Evolutionary conservation across 2,113 vertebrate species (phyloP).

Genomic region (Solea senegalensis): DNA sequence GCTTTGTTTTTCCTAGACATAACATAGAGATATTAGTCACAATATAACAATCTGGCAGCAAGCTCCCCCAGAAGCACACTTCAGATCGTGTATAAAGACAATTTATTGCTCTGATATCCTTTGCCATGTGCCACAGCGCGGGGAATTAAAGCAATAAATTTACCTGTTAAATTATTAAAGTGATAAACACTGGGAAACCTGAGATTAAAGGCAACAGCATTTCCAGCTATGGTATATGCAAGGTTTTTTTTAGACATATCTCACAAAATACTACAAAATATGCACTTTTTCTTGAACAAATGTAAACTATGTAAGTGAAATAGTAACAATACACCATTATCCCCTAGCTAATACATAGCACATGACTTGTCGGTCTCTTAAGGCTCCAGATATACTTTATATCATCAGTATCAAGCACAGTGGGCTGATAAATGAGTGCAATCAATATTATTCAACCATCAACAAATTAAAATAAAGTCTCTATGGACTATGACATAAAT

Average conservation of each 20-base stretch:
- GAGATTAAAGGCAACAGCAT: slow-evolving; percentile 55
- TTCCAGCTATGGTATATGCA: slow-evolving; percentile 16
- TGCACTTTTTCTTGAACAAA: neutral
- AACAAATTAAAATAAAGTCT: slow-evolving; percentile 37
- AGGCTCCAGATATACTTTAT: slow-evolving; percentile 13
- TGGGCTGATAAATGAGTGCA: slow-evolving; percentile 46
- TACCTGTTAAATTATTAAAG: slow-evolving; percentile 76
- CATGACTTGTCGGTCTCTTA: neutral
- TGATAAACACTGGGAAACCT: slow-evolving; percentile 66
- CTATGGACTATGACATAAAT: slow-evolving; percentile 22
- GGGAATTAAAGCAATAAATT: slow-evolving; percentile 83
- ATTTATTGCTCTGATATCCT: slow-evolving; percentile 74
- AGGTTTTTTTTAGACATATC: neutral
- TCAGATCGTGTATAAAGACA: slow-evolving; percentile 74
- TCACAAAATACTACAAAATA: slow-evolving; percentile 16
- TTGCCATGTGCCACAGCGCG: slow-evolving; percentile 53
- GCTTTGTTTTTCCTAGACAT: slow-evolving; percentile 74
- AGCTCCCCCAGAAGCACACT: slow-evolving; percentile 69
- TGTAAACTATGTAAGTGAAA: slow-evolving; percentile 24
- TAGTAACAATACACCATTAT: slow-evolving; percentile 1
- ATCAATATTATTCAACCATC: slow-evolving; percentile 42
- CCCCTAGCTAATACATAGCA: slow-evolving; percentile 12
- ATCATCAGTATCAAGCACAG: slow-evolving; percentile 32
- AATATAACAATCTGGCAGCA: slow-evolving; percentile 74
- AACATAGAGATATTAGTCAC: slow-evolving; percentile 79